Evolutionary conservation across 2,797 vertebrate species (phyloP).

Genomic region (Prionace glauca): DNA sequence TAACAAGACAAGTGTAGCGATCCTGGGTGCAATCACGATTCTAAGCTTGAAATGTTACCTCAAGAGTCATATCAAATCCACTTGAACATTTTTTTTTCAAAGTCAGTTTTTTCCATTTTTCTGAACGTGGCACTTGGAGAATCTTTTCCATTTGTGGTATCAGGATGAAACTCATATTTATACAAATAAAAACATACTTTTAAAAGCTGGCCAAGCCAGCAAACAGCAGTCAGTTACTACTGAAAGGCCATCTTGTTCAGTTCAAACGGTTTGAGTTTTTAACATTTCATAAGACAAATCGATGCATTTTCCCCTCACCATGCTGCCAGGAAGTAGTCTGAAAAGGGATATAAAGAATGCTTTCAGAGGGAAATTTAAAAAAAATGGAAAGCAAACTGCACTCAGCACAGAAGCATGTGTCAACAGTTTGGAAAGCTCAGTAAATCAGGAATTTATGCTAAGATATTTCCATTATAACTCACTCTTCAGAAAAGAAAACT

Average conservation of each 20-base stretch:
- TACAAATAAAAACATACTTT: constrained; percentile 32
- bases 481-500: neutral
- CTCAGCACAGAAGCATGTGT: constrained; percentile 9
- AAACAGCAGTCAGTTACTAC: neutral
- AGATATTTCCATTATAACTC: neutral
- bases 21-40: neutral
- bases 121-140: neutral
- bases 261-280: neutral
- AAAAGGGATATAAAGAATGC: constrained; percentile 36
- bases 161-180: neutral
- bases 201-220: neutral
- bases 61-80: neutral
- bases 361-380: constrained; percentile 12
- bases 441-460: neutral
- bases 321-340: constrained; percentile 32
- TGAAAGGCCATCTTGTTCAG: constrained; percentile 29
- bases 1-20: neutral
- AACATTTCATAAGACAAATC: constrained; percentile 34
- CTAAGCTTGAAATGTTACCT: neutral
- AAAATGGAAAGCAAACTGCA: constrained; percentile 32
- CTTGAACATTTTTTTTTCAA: neutral
- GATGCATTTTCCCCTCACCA: constrained; percentile 26
- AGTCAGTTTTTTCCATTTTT: neutral
- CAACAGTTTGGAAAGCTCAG: constrained; percentile 16
- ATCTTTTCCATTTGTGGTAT: neutral